These are phyloP conservation scores for Cordylochernes scorpioides DNA, from an alignment of 2,888 invertebrate genomes.

Conservation along the genomic window DNA sequence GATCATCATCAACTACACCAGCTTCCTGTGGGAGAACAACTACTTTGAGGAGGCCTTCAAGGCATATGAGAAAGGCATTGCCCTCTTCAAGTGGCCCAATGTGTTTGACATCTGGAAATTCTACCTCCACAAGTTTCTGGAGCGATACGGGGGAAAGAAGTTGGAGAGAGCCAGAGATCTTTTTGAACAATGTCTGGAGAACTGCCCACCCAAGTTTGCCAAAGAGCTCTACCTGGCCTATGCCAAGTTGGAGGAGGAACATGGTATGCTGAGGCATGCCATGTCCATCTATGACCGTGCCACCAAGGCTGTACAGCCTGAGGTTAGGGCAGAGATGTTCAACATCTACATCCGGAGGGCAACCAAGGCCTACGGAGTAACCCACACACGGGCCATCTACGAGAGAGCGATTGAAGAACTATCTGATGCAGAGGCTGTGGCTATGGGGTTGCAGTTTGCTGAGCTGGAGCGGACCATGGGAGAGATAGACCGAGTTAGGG, in stretches of 20 bases:
- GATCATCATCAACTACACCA: constrained; percentile 90
- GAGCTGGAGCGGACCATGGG: constrained; percentile 95
- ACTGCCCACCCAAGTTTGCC: constrained; percentile 82
- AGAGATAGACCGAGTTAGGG: constrained; percentile 86
- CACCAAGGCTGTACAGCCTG: constrained; percentile 62
- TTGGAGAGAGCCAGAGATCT: constrained; percentile 85
- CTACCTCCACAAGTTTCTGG: constrained; percentile 83
- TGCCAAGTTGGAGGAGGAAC: constrained; percentile 92
- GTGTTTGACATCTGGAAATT: constrained; percentile 99
- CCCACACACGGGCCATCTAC: constrained; percentile 86
- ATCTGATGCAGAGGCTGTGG: constrained; percentile 59
- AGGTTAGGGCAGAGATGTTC: constrained; percentile 91
- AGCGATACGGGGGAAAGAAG: constrained; percentile 79
- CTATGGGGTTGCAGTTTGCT: constrained; percentile 86
- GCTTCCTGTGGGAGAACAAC: constrained; percentile 89
- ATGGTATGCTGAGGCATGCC: constrained; percentile 86
- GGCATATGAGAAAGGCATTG: constrained; percentile 91
- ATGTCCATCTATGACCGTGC: constrained; percentile 98
- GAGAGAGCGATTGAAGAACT: constrained; percentile 87
- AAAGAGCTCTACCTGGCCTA: constrained; percentile 72
- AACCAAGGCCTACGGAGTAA: constrained; percentile 87
- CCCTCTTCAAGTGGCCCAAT: constrained; percentile 95
- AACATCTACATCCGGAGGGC: constrained; percentile 96
- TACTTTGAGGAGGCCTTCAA: constrained; percentile 95
- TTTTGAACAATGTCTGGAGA: constrained; percentile 91